Evolutionary conservation across 2,888 invertebrate genomes (phyloP), one percentile per base, ranked within the genome.

Genomic region (Achlya flavicornis): DNA sequence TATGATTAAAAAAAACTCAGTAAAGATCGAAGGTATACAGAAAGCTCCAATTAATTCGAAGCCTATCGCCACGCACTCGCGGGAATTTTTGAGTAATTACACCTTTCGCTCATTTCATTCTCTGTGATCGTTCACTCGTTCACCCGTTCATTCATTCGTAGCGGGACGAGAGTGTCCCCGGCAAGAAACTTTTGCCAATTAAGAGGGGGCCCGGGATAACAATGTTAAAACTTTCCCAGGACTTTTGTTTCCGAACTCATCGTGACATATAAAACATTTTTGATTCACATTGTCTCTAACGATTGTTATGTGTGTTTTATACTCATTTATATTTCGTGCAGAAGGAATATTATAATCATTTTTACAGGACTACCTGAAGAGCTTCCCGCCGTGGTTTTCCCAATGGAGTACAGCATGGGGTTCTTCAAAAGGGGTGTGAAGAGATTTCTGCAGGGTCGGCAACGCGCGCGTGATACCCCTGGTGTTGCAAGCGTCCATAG

Each of bases 1-100:
- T 26, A 26, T 26, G 26, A 26, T n/a, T 26, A 26, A 35, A 35
- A 35, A 7, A 4, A 35, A 35, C n/a, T 10, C 7, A n/a, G 3
- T 14, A 46, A n/a, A n/a, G 46, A n/a, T 43, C 43, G 43, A n/a
- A 46, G n/a, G 46, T 46, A 41, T 41, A 12, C n/a, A 19, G 19
- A 53, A 53, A 48, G 16, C 48, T 48, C 7, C n/a, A 48, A 10
- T 19, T 59, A 6, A 19, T 19, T 26, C 41, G 11, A 14, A 43
- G 10, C 41, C 19, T 41, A 60, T 60, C 26, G 26, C 41, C 43
- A 58, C 35, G 16, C 16, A 35, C 79, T 81, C 78, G 67, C 74
- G 78, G 79, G 82, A 80, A 81, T 83, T 83, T 84, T 84, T 84
- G 81, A 84, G 84, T 86, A 87, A 88, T 86, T 86, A 87, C 82